These are phyloP conservation scores for Luehdorfia chinensis DNA, from an alignment of 1,140 invertebrate genomes.

Conservation along the genomic window DNA sequence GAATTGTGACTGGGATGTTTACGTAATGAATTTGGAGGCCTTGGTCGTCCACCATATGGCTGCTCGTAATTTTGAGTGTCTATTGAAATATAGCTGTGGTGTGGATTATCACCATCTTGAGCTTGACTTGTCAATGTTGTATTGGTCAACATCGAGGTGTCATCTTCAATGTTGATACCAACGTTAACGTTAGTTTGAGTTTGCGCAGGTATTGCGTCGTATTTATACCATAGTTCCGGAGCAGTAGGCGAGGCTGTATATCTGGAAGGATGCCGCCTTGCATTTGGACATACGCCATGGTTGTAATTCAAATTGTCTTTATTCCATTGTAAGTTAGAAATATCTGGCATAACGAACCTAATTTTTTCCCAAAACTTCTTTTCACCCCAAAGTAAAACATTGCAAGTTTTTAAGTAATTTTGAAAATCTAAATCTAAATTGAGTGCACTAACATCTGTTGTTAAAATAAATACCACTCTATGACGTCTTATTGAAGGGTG, in stretches of 20 bases:
- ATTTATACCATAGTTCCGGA: slow-evolving; percentile 75
- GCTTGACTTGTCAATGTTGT: slow-evolving; percentile 73
- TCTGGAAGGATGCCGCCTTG: slow-evolving; percentile 66
- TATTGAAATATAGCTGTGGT: slow-evolving; percentile 75
- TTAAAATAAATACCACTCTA: slow-evolving; percentile 82
- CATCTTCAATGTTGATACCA: slow-evolving; percentile 64
- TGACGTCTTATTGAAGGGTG: slow-evolving; percentile 80
- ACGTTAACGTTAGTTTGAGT: slow-evolving; percentile 52
- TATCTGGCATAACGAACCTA: slow-evolving; percentile 91
- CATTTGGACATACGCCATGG: slow-evolving; percentile 67
- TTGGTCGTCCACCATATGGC: slow-evolving; percentile 61
- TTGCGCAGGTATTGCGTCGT: slow-evolving; percentile 74
- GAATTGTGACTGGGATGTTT: slow-evolving; percentile 59
- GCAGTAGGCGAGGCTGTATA: slow-evolving; percentile 76
- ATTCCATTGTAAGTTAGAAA: slow-evolving; percentile 75
- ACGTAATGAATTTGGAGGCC: slow-evolving; percentile 60
- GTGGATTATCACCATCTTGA: slow-evolving; percentile 68
- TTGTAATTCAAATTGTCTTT: slow-evolving; percentile 72
- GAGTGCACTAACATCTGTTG: slow-evolving; percentile 87
- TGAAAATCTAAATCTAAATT: slow-evolving; percentile 89
- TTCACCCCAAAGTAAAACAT: slow-evolving; percentile 90
- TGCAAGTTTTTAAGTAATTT: slow-evolving; percentile 88
- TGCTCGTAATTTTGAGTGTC: slow-evolving; percentile 75
- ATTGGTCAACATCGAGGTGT: slow-evolving; percentile 73
- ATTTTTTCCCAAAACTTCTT: slow-evolving; percentile 94